Percentiles rank a stretch among this genome's conserved stretches.
These are phyloP conservation scores for Brenthis hecate DNA, from an alignment of 2,888 invertebrate genomes.

Conservation along the genomic window DNA sequence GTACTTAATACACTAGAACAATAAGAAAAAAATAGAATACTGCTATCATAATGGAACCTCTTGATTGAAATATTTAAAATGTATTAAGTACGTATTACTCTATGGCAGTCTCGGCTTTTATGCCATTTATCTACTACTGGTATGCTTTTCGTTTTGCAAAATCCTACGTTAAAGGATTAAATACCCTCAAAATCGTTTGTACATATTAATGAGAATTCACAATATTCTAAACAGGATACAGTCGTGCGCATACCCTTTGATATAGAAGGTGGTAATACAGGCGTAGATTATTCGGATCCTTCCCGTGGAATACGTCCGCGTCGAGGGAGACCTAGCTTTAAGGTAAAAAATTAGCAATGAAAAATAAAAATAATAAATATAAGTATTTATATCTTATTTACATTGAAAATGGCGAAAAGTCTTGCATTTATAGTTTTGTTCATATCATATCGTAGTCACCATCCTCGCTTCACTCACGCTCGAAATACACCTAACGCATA, in stretches of 20 bases:
- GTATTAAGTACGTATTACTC: too few relatives aligned
- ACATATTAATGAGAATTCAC: not conserved
- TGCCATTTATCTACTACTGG: too few relatives aligned
- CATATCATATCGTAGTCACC: too few relatives aligned
- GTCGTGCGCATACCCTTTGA: conserved; percentile 76
- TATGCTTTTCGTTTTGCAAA: not conserved
- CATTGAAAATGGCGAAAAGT: too few relatives aligned
- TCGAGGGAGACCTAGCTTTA: conserved; percentile 67
- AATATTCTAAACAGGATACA: conserved; percentile 55
- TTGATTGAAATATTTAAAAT: too few relatives aligned
- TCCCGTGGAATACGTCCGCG: conserved; percentile 63
- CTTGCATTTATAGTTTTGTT: too few relatives aligned
- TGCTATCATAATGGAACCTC: too few relatives aligned
- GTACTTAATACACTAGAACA: too few relatives aligned
- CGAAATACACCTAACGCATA: too few relatives aligned
- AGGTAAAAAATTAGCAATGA: conserved; percentile 50
- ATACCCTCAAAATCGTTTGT: not conserved
- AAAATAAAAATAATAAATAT: not conserved
- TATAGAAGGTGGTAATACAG: conserved; percentile 60
- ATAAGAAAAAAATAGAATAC: too few relatives aligned
- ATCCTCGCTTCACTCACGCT: too few relatives aligned
- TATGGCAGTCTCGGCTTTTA: not conserved
- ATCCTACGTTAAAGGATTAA: not conserved
- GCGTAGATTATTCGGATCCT: conserved; percentile 57
- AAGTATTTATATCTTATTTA: too few relatives aligned